Conservation (phyloP, 2,888 invertebrate species). For the Vandiemenella viatica region DNA sequence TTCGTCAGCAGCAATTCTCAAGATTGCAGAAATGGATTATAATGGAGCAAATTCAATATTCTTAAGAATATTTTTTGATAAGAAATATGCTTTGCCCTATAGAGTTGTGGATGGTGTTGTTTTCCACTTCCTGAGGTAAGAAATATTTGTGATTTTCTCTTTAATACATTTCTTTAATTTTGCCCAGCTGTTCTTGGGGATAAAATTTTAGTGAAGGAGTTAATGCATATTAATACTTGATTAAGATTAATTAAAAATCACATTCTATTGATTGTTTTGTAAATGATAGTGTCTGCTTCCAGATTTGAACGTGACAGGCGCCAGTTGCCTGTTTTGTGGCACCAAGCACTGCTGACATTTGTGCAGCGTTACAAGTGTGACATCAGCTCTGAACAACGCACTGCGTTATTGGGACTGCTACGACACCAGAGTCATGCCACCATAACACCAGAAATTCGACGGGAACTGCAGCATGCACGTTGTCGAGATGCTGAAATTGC, state of each 20-base stretch:
- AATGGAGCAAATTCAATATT: conserved; percentile 93
- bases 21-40: conserved; percentile 96
- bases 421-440: conserved; percentile 53
- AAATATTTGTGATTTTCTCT: no score
- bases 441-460: conserved; percentile 69
- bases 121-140: conserved; percentile 79
- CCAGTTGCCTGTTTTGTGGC: conserved; percentile 90
- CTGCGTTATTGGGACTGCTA: conserved; percentile 65
- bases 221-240: no score
- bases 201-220: no score
- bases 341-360: conserved; percentile 86
- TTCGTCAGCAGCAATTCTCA: conserved; percentile 85
- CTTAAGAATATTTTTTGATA: conserved; percentile 82
- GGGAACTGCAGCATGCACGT: conserved; percentile 70
- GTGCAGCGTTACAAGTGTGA: conserved; percentile 91
- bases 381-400: conserved; percentile 82
- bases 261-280: conserved; percentile 2
- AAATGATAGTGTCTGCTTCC: conserved; percentile 16
- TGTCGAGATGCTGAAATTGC: conserved; percentile 56
- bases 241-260: no score
- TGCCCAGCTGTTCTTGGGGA: no score
- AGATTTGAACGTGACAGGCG: conserved; percentile 74
- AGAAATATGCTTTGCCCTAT: conserved; percentile 94
- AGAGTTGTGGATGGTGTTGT: conserved; percentile 89
- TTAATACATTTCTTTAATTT: conserved; percentile 3